phyloP scores from a whole-genome alignment of 2,113 vertebrate species.

The Sarotherodon lohbergeri region DNA sequence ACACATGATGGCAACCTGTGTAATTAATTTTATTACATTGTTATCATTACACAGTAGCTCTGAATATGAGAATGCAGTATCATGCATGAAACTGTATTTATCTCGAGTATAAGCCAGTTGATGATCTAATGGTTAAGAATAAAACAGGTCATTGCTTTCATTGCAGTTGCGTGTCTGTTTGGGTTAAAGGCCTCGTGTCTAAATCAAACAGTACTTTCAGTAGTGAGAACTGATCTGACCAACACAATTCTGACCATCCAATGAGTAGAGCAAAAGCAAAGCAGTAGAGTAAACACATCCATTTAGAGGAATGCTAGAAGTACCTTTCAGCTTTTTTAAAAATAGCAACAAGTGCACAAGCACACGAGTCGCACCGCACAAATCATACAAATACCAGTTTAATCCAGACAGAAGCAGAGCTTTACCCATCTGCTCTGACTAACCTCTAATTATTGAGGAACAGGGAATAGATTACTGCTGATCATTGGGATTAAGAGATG shows the following conservation, averaged over 20 bases:
- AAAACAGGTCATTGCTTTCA: not conserved
- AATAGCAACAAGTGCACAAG: constrained; percentile 8
- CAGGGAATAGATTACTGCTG: constrained; percentile 39
- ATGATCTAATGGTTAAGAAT: not conserved
- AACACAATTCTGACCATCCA: not conserved
- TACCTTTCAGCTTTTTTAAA: not conserved
- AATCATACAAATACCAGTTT: constrained; percentile 41
- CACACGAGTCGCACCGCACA: not conserved
- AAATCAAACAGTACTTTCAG: not conserved
- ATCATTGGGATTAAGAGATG: constrained; percentile 51
- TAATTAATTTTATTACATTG: not conserved
- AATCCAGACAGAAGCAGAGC: constrained; percentile 26
- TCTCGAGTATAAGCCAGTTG: not conserved
- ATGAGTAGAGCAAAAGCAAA: not conserved
- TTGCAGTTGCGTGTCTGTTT: not conserved
- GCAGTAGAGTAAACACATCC: constrained; percentile 6
- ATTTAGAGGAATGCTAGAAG: not conserved
- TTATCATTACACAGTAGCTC: not conserved
- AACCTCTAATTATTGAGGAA: not conserved
- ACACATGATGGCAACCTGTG: not conserved
- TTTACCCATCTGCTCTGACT: constrained; percentile 49
- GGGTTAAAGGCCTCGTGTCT: not conserved
- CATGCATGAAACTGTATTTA: not conserved
- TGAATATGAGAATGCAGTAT: not conserved
- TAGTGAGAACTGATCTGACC: not conserved